Conservation (phyloP, 2,888 invertebrate genomes). For the Agrochola lota region DNA sequence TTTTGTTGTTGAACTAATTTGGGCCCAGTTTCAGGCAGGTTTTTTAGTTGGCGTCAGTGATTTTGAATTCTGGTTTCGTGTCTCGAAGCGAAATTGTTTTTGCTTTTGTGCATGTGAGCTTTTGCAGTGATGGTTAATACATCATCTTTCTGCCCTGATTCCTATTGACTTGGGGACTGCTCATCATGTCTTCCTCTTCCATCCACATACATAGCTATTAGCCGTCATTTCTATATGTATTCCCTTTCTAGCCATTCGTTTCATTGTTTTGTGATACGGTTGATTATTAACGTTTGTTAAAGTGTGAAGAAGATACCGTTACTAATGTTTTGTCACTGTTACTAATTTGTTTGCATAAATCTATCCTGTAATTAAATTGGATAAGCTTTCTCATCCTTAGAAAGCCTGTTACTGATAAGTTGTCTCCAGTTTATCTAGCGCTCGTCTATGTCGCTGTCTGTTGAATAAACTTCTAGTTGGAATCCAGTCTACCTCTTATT, state of each 20-base stretch:
- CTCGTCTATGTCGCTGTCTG: not conserved
- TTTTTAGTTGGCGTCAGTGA: not conserved
- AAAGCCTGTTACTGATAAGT: not conserved
- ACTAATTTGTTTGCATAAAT: not conserved
- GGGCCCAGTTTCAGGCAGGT: conserved; percentile 3
- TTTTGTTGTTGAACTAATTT: conserved; percentile 46
- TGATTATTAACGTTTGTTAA: not conserved
- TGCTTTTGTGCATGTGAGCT: not conserved
- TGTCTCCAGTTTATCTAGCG: not conserved
- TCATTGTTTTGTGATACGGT: not conserved
- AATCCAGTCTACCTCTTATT: not conserved
- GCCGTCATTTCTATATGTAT: not conserved
- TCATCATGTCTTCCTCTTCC: not conserved
- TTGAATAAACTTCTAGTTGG: not conserved
- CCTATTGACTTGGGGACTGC: not conserved
- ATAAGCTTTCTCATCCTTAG: not conserved
- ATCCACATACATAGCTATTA: not conserved
- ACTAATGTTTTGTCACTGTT: not conserved
- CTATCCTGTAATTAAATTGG: not conserved
- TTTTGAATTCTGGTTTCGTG: not conserved
- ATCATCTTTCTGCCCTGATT: not conserved
- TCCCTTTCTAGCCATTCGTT: not conserved
- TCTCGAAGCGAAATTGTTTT: not conserved
- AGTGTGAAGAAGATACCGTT: not conserved
- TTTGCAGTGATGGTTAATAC: not conserved